Base-by-base conservation (phyloP, 37 sponge, comb jelly and placozoan genomes). In the Aplysina aerophoba region DNA sequence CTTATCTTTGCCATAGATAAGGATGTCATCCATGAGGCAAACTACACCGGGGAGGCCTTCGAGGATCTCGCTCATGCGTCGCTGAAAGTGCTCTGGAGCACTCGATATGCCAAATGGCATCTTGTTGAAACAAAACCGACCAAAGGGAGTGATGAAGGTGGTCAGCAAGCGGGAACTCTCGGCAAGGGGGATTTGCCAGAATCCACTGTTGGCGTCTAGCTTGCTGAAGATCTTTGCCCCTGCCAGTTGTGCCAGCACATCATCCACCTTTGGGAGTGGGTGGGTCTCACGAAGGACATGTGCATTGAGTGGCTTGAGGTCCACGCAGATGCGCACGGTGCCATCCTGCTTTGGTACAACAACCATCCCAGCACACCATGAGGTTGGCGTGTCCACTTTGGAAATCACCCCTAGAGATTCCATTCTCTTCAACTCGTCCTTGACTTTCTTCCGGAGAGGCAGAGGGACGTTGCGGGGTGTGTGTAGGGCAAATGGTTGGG, bases 331-430 rank as follows among this genome's bases (percentile, higher is more conserved):
- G 25, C 67, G 63, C 40, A 85, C 68, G 54, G n/a, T 44, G 31
- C 86, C 86, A 41, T 56, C 25, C 53, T 85, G 78, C 37, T 85
- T 85, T n/a, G 86, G 80, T 6, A 81, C 80, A 40, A 44, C 67
- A n/a, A 85, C 80, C 80, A 85, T 85, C 11, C 80, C 80, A 6
- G 86, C 75, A 55, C 86, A 85, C 86, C 86, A 84, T 55, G 66
- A 15, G n/a, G 79, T 85, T 28, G 86, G 86, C 28, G 31, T 28
- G 19, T 75, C 44, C 31, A 85, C 80, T 16, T 57, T 57, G 34
- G 86, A 41, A 39, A 77, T 58, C 24, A 85, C 80, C 24, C 80
- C 86, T n/a, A n/a, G n/a, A n/a, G n/a, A n/a, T n/a, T n/a, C n/a
- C n/a, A n/a, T n/a, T n/a, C n/a, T n/a, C n/a, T n/a, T n/a, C n/a